These are phyloP conservation scores for Neopipo cinnamomea DNA, from an alignment of 2,113 vertebrate species.

Conservation along the genomic window DNA sequence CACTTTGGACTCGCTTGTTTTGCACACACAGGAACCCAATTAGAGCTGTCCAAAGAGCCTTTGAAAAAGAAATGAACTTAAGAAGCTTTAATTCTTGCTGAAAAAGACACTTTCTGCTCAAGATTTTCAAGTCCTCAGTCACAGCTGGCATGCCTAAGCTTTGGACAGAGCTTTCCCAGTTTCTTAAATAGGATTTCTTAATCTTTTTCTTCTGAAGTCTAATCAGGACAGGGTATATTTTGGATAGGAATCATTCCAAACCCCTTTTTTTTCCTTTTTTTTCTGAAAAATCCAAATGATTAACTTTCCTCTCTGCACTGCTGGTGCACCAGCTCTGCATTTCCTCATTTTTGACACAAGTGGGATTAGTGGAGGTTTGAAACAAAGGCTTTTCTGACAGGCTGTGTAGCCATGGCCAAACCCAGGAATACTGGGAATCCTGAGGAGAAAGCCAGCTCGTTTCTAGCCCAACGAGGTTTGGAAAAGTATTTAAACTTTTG, in stretches of 20 bases:
- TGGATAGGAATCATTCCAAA: conserved; percentile 50
- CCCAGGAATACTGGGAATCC: conserved; percentile 56
- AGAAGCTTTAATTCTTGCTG: conserved; percentile 20
- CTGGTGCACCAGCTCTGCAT: conserved; percentile 25
- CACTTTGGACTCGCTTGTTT: not conserved
- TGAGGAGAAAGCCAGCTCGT: not conserved
- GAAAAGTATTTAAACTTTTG: conserved; percentile 69
- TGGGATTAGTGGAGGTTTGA: conserved; percentile 46
- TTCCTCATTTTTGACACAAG: conserved; percentile 58
- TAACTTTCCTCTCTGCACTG: not conserved
- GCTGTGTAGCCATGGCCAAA: not conserved
- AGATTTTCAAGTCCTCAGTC: not conserved
- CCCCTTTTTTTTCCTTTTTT: not conserved
- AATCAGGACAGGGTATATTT: conserved; percentile 28
- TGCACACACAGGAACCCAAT: not conserved
- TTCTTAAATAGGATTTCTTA: not conserved
- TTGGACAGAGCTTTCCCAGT: not conserved
- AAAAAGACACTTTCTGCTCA: not conserved
- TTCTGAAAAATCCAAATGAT: not conserved
- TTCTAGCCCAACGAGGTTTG: conserved; percentile 57
- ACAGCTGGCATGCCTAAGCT: not conserved
- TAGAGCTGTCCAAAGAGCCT: not conserved
- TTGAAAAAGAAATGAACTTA: not conserved
- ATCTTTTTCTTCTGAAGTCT: conserved; percentile 54
- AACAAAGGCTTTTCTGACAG: conserved; percentile 58